A percentile compares a stretch with the other conserved stretches of the same genome.
Evolutionary conservation across 2,888 invertebrate genomes (phyloP).

Genomic region (Parapristionchus giblindavisi): DNA sequence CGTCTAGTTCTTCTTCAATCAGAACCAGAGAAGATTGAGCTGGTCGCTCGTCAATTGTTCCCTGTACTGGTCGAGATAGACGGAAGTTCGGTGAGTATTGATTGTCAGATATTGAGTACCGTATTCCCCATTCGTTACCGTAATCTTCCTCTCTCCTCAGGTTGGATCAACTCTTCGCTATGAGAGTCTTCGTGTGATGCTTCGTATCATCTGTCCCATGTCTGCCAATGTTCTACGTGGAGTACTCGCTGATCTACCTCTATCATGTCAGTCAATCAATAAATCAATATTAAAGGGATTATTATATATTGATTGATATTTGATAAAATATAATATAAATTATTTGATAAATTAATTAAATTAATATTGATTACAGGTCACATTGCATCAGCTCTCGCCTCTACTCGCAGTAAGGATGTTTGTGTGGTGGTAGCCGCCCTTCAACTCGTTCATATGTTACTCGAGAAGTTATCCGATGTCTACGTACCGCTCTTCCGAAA

Average conservation of each 20-base stretch:
- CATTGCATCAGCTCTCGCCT: conserved; percentile 97
- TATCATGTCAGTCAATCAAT: conserved; percentile 69
- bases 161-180: conserved; percentile 97
- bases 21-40: conserved; percentile 78
- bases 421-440: conserved; percentile 94
- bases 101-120: background rate
- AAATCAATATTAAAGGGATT: too few relatives aligned
- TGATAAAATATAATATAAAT: background rate
- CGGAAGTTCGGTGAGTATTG: conserved; percentile 82
- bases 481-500: conserved; percentile 94
- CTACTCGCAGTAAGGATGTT: conserved; percentile 80
- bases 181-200: conserved; percentile 91
- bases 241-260: conserved; percentile 71
- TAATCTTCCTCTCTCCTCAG: conserved; percentile 64
- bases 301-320: background rate
- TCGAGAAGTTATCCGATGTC: conserved; percentile 85
- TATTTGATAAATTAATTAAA: background rate
- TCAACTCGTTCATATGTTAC: conserved; percentile 92
- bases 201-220: conserved; percentile 95
- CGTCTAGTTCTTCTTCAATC: conserved; percentile 79
- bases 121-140: background rate
- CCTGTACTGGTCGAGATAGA: conserved; percentile 97
- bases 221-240: conserved; percentile 84
- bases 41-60: conserved; percentile 81
- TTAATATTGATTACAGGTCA: conserved; percentile 77